These are phyloP conservation scores for Hestina assimilis DNA, from an alignment of 1,140 invertebrate genomes.

Conservation along the genomic window DNA sequence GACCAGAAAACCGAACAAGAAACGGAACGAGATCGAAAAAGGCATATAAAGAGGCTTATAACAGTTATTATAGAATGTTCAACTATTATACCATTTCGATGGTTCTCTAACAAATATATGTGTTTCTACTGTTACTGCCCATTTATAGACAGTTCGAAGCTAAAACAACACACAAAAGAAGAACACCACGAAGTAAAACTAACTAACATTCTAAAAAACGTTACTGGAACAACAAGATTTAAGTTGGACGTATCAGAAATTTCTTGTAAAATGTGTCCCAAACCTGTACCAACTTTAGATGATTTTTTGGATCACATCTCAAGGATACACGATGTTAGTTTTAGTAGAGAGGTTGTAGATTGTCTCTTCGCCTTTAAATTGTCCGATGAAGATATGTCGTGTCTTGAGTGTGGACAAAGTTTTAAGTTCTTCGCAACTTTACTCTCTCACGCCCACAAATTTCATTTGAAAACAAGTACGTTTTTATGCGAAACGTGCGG, in stretches of 20 bases:
- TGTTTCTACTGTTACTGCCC: slow-evolving; percentile 55
- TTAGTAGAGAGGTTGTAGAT: slow-evolving; percentile 27
- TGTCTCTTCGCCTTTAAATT: slow-evolving; percentile 33
- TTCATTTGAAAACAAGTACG: slow-evolving; percentile 34
- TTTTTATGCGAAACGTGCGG: slow-evolving; percentile 46
- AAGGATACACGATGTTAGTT: slow-evolving; percentile 22
- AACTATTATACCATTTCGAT: slow-evolving; percentile 55
- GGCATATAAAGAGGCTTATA: slow-evolving; percentile 20
- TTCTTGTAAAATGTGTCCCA: slow-evolving; percentile 36
- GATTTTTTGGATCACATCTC: slow-evolving; percentile 36
- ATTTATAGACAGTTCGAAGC: slow-evolving; percentile 35
- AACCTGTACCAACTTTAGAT: slow-evolving; percentile 23
- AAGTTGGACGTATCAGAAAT: slow-evolving; percentile 41
- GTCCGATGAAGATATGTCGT: slow-evolving; percentile 35
- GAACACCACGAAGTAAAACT: slow-evolving; percentile 29
- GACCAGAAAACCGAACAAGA: background rate
- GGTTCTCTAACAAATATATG: slow-evolving; percentile 51
- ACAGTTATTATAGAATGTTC: slow-evolving; percentile 44
- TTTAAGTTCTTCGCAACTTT: slow-evolving; percentile 47
- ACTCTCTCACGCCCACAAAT: slow-evolving; percentile 36
- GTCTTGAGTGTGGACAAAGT: slow-evolving; percentile 35
- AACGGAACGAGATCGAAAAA: slow-evolving; percentile 14
- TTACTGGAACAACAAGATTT: slow-evolving; percentile 9
- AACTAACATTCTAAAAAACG: slow-evolving; percentile 15
- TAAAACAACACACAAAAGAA: slow-evolving; percentile 23